A percentile compares a stretch with the other conserved stretches of the same genome.
These are phyloP conservation scores for Yponomeuta cagnagella DNA, from an alignment of 2,888 invertebrate genomes.

Conservation along the genomic window DNA sequence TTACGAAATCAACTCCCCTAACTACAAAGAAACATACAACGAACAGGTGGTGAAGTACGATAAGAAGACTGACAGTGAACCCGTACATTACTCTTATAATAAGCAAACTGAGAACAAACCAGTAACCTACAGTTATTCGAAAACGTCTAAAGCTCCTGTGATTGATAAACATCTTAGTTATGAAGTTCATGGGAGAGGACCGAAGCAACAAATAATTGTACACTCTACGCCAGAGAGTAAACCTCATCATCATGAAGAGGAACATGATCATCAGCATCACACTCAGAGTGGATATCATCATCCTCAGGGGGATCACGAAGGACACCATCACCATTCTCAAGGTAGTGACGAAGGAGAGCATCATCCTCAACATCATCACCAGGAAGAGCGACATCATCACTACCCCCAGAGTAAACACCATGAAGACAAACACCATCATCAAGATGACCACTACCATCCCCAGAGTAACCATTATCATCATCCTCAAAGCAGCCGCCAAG, in stretches of 20 bases:
- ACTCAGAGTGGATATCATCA: constrained; percentile 26
- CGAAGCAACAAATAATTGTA: constrained; percentile 9
- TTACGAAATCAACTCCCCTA: constrained; percentile 59
- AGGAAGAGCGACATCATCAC: neutral
- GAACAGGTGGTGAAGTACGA: constrained; percentile 58
- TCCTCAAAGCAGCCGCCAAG: constrained; percentile 19
- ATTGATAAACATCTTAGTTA: constrained; percentile 33
- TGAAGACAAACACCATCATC: constrained; percentile 22
- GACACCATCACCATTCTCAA: neutral
- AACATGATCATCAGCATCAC: neutral
- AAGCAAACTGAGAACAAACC: constrained; percentile 46
- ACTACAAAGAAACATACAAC: constrained; percentile 55
- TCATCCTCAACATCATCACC: constrained; percentile 20
- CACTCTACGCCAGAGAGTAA: neutral
- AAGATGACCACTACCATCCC: constrained; percentile 22
- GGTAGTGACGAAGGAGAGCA: constrained; percentile 22
- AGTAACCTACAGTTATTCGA: constrained; percentile 45
- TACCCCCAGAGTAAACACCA: neutral
- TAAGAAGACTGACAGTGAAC: constrained; percentile 52
- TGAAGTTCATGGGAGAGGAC: constrained; percentile 1
- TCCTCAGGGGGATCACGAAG: neutral
- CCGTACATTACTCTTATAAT: constrained; percentile 48
- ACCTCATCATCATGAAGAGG: neutral
- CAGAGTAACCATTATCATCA: neutral
- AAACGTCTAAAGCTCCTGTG: neutral